Conservation (phyloP, 2,888 invertebrate species). For the Lithophane leautieri region DNA sequence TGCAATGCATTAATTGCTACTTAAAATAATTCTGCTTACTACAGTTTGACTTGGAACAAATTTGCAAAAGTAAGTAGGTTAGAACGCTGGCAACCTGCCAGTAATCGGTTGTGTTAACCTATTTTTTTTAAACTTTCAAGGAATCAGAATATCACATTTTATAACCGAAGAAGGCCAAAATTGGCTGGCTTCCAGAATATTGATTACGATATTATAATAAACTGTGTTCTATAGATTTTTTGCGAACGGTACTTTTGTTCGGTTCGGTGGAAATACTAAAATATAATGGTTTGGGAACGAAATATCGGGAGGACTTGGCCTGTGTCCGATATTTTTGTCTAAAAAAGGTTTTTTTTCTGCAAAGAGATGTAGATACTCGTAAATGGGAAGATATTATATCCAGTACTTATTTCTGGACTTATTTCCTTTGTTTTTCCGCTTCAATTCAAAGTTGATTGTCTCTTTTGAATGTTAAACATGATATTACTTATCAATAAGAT, state of each 20-base stretch:
- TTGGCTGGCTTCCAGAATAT: constrained; percentile 63
- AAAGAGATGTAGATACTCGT: background rate
- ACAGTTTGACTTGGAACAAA: constrained; percentile 32
- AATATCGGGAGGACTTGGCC: constrained; percentile 5
- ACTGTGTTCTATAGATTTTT: constrained; percentile 16
- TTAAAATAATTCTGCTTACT: constrained; percentile 47
- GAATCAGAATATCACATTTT: constrained; percentile 57
- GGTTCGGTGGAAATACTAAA: constrained; percentile 6
- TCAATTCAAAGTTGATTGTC: constrained; percentile 11
- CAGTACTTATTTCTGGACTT: background rate
- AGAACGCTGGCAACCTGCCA: constrained; percentile 50
- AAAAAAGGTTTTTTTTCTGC: background rate
- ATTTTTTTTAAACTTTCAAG: constrained; percentile 61
- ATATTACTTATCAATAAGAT: background rate
- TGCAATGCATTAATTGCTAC: constrained; percentile 52
- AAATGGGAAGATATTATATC: background rate
- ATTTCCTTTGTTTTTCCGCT: background rate
- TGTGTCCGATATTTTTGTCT: background rate
- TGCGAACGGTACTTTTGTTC: background rate
- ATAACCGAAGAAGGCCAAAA: constrained; percentile 47
- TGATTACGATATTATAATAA: constrained; percentile 56
- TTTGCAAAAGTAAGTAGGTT: constrained; percentile 33
- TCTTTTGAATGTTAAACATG: constrained; percentile 17
- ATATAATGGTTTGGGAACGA: constrained; percentile 4
- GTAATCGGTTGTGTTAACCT: constrained; percentile 49